Evolutionary conservation across 1,140 invertebrate genomes (phyloP).

Genomic region (Coptotermes formosanus): DNA sequence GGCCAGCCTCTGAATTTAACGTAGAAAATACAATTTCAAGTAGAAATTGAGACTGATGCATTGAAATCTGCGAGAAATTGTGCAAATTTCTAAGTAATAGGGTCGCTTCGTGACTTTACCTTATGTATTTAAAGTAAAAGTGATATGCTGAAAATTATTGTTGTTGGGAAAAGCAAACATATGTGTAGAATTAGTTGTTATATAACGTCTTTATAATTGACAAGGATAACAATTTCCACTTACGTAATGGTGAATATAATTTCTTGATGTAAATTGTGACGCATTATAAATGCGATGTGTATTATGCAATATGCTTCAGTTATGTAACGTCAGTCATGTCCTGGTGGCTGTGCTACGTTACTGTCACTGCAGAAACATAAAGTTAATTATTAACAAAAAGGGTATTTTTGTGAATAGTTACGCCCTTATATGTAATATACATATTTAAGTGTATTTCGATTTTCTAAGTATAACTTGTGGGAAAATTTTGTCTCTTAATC

Average conservation of each 20-base stretch:
- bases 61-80: no score
- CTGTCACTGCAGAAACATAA: background rate
- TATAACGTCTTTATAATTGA: background rate
- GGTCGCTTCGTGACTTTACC: no score
- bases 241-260: background rate
- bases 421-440: background rate
- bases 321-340: background rate
- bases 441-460: background rate
- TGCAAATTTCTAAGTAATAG: no score
- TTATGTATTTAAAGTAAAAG: no score
- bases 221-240: background rate
- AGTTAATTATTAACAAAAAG: background rate
- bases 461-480: background rate
- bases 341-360: background rate
- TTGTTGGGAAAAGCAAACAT: conserved; percentile 11
- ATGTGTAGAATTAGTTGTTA: conserved; percentile 2
- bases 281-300: background rate
- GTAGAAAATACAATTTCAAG: no score
- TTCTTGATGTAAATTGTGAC: conserved; percentile 13
- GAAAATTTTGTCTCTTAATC: background rate
- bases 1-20: no score
- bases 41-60: no score
- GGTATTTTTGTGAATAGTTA: conserved; percentile 7
- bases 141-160: background rate
- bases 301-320: background rate